Base-by-base conservation (phyloP, 2,888 invertebrate species). In the Drosophila antonietae region DNA sequence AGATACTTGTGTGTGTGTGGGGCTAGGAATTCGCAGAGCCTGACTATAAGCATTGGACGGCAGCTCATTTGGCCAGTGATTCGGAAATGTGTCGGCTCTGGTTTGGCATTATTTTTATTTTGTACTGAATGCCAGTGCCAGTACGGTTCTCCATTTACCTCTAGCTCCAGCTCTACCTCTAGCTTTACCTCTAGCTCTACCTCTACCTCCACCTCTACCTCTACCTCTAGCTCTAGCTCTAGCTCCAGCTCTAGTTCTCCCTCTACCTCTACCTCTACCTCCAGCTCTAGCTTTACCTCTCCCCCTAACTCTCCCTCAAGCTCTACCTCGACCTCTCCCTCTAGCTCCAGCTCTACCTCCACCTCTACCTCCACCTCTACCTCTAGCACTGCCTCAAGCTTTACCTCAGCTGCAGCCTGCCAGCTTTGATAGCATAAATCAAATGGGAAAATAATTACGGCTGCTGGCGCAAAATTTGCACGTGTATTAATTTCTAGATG, bases 381-480 rank as follows among this genome's bases (percentile, higher is more conserved):
- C 28, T 12, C 23, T n/a, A 8, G 4, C 37, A 4, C 33, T 33
- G 2, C n/a, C 52, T 10, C 37, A 9, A 0, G 43, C 41, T 15
- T 18, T 3, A 12, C 12, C 28, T 33, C 33, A 9, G 9, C 10
- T 8, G 28, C 49, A 62, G 43, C 62, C 62, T 55, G 64, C 61
- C 73, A 61, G 56, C 79, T 79, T 65, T 81, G 86, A 83, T 80
- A 71, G 79, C 88, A 90, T 91, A 89, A 90, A 90, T 90, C 90
- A 90, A 90, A 85, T 81, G 81, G 55, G 53, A 86, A 90, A 90
- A 91, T 91, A 90, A 90, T 90, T 90, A 91, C 86, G 80, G 80
- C 73, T 88, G 78, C 90, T 78, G 73, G 75, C 73, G 73, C 68
- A 78, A 81, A 84, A 81, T 90, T 87, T 90, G 87, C 87, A 88